A percentile compares a stretch with the other conserved stretches of the same genome.
These are phyloP conservation scores for Tricholauxania praeusta DNA, from an alignment of 2,888 invertebrate genomes.

Conservation along the genomic window DNA sequence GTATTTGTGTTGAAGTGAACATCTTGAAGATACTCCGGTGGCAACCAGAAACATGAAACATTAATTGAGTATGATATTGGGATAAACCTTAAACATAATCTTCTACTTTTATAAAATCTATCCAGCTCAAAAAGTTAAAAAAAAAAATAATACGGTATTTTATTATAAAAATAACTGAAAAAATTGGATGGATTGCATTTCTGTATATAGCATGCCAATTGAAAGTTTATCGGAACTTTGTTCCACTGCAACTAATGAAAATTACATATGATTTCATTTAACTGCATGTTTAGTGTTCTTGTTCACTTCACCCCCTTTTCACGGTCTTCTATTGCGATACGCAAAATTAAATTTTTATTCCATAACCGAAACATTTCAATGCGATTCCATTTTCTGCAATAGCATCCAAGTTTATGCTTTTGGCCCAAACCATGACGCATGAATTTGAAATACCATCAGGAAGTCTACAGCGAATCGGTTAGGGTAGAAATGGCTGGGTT, in stretches of 20 bases:
- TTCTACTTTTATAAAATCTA: too few species aligned
- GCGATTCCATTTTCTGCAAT: not conserved
- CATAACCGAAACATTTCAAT: not conserved
- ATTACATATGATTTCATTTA: not conserved
- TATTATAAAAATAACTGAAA: too few species aligned
- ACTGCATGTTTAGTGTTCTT: too few species aligned
- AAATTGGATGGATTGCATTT: too few species aligned
- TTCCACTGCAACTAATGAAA: not conserved
- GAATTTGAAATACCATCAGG: not conserved
- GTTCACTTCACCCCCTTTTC: not conserved
- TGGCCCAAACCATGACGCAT: not conserved
- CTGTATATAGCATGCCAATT: too few species aligned
- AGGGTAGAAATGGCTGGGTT: not conserved
- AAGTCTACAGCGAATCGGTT: not conserved
- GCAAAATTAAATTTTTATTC: constrained; percentile 12
- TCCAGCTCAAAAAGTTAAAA: too few species aligned
- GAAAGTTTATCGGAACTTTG: not conserved
- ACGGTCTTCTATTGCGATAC: not conserved
- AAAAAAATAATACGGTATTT: too few species aligned
- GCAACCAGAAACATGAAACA: too few species aligned
- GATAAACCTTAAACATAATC: too few species aligned
- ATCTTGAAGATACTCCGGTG: too few species aligned
- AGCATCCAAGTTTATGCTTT: not conserved
- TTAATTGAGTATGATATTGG: too few species aligned
- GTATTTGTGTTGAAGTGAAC: too few species aligned